Evolutionary conservation across 2,888 invertebrate species (phyloP).

Genomic region (Heliconius hortense): DNA sequence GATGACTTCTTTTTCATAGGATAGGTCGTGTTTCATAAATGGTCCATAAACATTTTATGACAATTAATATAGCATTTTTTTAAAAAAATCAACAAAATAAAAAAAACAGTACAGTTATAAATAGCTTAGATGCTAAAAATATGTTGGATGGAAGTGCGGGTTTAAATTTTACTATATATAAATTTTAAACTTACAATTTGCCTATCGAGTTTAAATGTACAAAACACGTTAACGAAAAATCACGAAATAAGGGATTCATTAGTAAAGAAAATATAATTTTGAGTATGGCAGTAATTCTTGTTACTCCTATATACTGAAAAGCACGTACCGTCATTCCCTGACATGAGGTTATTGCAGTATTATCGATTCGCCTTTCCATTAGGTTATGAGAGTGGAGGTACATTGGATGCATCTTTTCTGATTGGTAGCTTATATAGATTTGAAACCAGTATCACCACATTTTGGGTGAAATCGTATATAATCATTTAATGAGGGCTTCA

Average conservation of each 20-base stretch:
- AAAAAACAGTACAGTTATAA: no score
- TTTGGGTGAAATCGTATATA: neutral
- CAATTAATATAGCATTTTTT: no score
- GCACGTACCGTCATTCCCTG: neutral
- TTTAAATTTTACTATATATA: no score
- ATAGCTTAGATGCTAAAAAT: no score
- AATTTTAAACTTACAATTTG: no score
- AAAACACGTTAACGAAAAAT: neutral
- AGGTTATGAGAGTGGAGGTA: neutral
- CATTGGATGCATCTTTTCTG: neutral
- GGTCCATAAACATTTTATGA: no score
- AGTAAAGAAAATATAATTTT: neutral
- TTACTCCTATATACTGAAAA: neutral
- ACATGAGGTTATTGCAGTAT: neutral
- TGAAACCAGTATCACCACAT: neutral
- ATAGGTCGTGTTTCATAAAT: no score
- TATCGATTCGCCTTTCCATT: conserved; percentile 6
- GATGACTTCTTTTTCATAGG: no score
- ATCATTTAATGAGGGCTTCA: neutral
- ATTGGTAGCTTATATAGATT: neutral
- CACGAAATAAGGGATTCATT: neutral
- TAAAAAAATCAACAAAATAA: no score
- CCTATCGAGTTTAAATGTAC: no score
- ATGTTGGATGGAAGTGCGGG: no score
- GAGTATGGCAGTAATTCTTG: neutral